phyloP scores from a whole-genome alignment of 2,888 invertebrate genomes.

The Scaptomyza tumidula region DNA sequence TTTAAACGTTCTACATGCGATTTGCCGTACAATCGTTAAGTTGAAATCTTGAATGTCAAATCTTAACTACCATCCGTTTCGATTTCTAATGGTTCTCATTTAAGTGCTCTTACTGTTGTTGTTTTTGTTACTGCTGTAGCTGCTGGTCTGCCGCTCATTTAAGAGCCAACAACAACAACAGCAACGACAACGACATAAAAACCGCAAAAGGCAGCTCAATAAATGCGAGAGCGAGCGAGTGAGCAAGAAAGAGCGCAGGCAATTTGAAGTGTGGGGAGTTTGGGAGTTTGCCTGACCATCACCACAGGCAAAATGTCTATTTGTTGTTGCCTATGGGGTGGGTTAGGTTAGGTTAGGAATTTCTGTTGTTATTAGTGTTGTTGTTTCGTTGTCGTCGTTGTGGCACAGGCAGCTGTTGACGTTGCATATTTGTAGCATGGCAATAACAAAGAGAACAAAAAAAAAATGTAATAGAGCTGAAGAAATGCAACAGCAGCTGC shows the following conservation, averaged over 20 bases:
- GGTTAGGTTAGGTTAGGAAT: constrained; percentile 14
- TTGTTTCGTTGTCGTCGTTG: too few relatives aligned
- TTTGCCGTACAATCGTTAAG: constrained; percentile 49
- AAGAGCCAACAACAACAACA: constrained; percentile 6
- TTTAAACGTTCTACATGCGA: constrained; percentile 30
- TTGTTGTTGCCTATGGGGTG: constrained; percentile 28
- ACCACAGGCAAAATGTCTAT: constrained; percentile 23
- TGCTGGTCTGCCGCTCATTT: constrained; percentile 44
- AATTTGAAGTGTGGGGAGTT: not conserved
- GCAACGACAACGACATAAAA: constrained; percentile 10
- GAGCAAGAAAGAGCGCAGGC: not conserved
- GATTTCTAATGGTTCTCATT: constrained; percentile 56
- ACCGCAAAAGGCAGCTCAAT: constrained; percentile 31
- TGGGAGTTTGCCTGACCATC: constrained; percentile 36
- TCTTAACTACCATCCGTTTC: constrained; percentile 59
- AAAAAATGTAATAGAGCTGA: not conserved
- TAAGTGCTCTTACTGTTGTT: constrained; percentile 28
- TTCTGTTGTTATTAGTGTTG: constrained; percentile 8
- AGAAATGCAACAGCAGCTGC: constrained; percentile 35
- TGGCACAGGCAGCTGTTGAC: constrained; percentile 43
- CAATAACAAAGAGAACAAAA: constrained; percentile 16
- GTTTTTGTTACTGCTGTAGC: constrained; percentile 1
- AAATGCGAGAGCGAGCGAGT: not conserved
- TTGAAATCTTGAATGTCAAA: constrained; percentile 54
- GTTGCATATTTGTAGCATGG: constrained; percentile 43